These are phyloP conservation scores for Carcinoscorpius rotundicauda DNA, from an alignment of 1,140 invertebrate species.

Conservation along the genomic window DNA sequence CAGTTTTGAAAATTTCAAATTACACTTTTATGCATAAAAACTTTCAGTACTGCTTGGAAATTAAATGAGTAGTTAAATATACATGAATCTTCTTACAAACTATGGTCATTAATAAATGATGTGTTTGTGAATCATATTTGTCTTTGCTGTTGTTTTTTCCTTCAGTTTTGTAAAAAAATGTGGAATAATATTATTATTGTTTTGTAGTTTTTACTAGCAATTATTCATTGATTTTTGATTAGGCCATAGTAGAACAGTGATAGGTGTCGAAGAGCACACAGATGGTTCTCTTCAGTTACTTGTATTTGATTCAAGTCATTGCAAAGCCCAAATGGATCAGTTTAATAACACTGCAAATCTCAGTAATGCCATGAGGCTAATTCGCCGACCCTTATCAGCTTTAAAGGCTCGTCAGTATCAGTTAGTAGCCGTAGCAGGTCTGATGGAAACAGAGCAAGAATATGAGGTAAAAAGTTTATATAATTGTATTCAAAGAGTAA, in stretches of 20 bases:
- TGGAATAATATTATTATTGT: too few relatives aligned
- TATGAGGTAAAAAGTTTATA: conserved; percentile 27
- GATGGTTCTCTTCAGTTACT: conserved; percentile 58
- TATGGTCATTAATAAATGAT: too few relatives aligned
- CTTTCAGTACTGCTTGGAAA: too few relatives aligned
- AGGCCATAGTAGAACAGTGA: conserved; percentile 81
- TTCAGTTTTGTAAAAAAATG: too few relatives aligned
- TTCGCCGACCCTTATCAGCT: conserved; percentile 55
- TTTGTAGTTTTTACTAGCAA: too few relatives aligned
- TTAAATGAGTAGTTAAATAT: too few relatives aligned
- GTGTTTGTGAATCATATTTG: too few relatives aligned
- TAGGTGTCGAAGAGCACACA: conserved; percentile 59
- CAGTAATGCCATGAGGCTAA: conserved; percentile 49
- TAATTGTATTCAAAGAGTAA: too few relatives aligned
- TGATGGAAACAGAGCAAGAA: conserved; percentile 56
- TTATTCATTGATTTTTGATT: conserved; percentile 17
- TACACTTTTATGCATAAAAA: too few relatives aligned
- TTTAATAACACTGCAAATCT: conserved; percentile 41
- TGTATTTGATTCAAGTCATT: conserved; percentile 76
- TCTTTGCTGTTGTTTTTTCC: too few relatives aligned
- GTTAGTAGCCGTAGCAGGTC: conserved; percentile 61
- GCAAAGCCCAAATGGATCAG: conserved; percentile 57
- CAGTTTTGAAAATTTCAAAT: too few relatives aligned
- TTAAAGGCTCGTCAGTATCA: conserved; percentile 78
- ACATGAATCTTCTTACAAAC: too few relatives aligned